Conservation (phyloP, 92 coral and sea anemone species). For the Porites rus region DNA sequence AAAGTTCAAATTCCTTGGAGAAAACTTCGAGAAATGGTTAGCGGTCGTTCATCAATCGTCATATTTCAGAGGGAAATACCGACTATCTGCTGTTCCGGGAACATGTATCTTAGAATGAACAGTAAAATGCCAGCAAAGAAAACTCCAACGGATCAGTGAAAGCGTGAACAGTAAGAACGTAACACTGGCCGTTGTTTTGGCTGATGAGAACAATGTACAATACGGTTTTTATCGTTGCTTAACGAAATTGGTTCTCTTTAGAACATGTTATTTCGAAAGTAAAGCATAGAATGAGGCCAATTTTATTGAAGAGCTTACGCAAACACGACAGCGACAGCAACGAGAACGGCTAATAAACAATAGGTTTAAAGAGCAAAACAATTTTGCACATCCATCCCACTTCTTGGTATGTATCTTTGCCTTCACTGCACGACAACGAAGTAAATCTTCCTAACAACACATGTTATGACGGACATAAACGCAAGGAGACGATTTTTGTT, state of each 20-base stretch:
- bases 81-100: neutral
- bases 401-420: too few relatives aligned
- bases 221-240: neutral
- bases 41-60: neutral
- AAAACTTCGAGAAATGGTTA: conserved; percentile 39
- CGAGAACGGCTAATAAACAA: neutral
- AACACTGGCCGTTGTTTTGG: neutral
- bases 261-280: neutral
- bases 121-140: neutral
- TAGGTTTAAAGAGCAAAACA: too few relatives aligned
- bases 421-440: too few relatives aligned
- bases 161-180: neutral
- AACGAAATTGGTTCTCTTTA: neutral
- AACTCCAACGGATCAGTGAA: neutral
- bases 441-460: too few relatives aligned
- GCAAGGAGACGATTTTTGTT: too few relatives aligned
- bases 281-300: neutral
- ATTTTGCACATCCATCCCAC: too few relatives aligned
- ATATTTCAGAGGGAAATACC: neutral
- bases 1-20: conserved; percentile 24
- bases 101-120: neutral
- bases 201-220: neutral
- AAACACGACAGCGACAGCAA: neutral
- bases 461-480: too few relatives aligned
- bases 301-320: neutral